Base-by-base conservation (phyloP, 2,797 vertebrate genomes). In the Galagoides demidoff region DNA sequence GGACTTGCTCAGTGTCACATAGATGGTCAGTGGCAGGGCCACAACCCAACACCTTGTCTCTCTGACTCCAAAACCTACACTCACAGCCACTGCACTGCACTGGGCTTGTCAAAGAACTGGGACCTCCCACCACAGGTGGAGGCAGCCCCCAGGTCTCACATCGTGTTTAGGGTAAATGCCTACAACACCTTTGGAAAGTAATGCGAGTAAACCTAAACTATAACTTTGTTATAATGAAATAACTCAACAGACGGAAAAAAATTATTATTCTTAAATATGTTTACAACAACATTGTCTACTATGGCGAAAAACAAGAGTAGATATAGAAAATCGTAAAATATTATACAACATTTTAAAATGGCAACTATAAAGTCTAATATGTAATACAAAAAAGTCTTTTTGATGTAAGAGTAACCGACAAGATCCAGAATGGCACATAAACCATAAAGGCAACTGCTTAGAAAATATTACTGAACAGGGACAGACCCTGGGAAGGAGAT, bases 251-350 rank as follows among this genome's bases (percentile, higher is more conserved):
- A 93, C 92, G 20, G 85, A 29, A 85, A 86, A 43, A 43, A 10
- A 49, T 71, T 95, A 63, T 84, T 83, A 90, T 84, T 94, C 85
- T 78, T 68, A 81, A 90, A 61, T 31, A 81, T 64, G 78, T 90
- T 94, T 7, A 8, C 49, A 81, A 45, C 8, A 68, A 43, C 17
- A 71, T 5, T 76, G 31, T 74, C 85, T 57, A 91, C 49, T 45
- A 43, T 14, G 43, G 11, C 34, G 7, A 43, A 64, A 89, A 84
- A 84, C n/a, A 66, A 37, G 16, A 94, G 39, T 77, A 85, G 13
- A 90, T 82, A 90, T 92, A 78, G 9, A 31, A 95, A 94, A 81
- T 59, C 34, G 39, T 49, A 31, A 93, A 96, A 79, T 73, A 88
- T 76, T 55, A 76, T 5, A 84, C 31, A 66, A 66, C 5, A 85